Evolutionary conservation across 1,140 invertebrate species (phyloP), one percentile per base, ranked within the genome.

Genomic region (Aphaenogaster ashmeadi): DNA sequence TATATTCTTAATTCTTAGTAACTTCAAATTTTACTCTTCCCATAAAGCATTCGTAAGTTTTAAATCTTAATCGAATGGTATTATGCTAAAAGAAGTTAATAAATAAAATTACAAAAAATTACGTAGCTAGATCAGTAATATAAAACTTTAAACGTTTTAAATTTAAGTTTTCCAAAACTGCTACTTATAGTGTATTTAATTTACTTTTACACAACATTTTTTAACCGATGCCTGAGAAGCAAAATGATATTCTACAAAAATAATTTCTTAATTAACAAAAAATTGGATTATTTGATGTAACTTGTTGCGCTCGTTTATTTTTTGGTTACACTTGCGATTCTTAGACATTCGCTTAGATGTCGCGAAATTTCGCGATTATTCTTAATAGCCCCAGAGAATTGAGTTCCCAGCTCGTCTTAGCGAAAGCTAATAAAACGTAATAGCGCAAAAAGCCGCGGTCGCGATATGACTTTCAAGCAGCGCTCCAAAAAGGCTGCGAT

Each of bases 391-490:
- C 18, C 1, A 36, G 41, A 47, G 15, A 78, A 44, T 33, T 62
- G 38, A 64, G 41, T 64, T 78, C 27, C 27, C 74, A 78, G 54
- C 33, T 33, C 36, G 38, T 77, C 54, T 58, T 44, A 58, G n/a
- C 54, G 52, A 44, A 62, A 52, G 41, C 44, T 78, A 38, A 69
- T 44, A 54, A 80, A 80, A 80, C 38, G 2, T 69, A 80, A 80
- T 69, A 33, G 18, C 27, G 47, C 64, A 80, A 80, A 80, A 75
- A 89, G 83, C 50, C 77, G 69, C 87, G 87, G 79, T 89, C 78
- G 83, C 83, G 83, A 89, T 89, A 69, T 87, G 72, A 87, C 74
- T 89, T 87, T 54, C 71, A 69, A 75, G 89, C 50, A 52, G 54
- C 52, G 67, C 3, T 80, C 62, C 13, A 56, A 77, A 69, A 62